Evolutionary conservation across 1,140 invertebrate genomes (phyloP), one percentile per base, ranked within the genome.

Genomic region (Neodiprion virginianus): DNA sequence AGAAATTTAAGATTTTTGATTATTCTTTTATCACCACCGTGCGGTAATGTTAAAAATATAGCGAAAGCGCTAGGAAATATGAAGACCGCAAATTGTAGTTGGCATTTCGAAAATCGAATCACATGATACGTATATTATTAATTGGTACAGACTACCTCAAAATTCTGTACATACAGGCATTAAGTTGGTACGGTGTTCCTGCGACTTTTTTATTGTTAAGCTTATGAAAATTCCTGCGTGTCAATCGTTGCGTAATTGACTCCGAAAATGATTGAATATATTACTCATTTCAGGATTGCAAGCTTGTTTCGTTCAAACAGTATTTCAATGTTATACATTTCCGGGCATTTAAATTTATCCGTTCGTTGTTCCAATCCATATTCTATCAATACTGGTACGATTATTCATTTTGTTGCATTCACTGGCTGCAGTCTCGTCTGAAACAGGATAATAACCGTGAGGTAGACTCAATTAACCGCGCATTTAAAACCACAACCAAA

Each of bases 281-380:
- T 76, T 79, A 88, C 87, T 86, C 86, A 88, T 88, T 67, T 87
- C 87, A 21, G 86, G 87, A n/a, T 87, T 81, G 75, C 87, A 88
- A 76, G 88, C 88, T 74, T 88, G 84, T 76, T 87, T 88, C 74
- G 85, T 87, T 75, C 83, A 88, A 0, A 83, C 73, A 1, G 86
- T 87, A 65, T 75, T 67, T 14, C 80, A 83, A 68, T 81, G 80
- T 0, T 77, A 79, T 71, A 88, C 86, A 3, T 81, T 81, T 72
- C 80, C 83, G 0, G 86, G 86, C 2, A 88, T 85, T 48, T 82
- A 79, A 72, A 86, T 83, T 8, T 87, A 81, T 14, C 81, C 80
- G 71, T 84, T 81, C 1, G 81, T 82, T 1, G 84, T 84, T 14
- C 81, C 80, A 8, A 88, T 85, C 86, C 86, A 88, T 14, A 88